Base-by-base conservation (phyloP, 2,888 invertebrate genomes). In the Ochropleura leucogaster region DNA sequence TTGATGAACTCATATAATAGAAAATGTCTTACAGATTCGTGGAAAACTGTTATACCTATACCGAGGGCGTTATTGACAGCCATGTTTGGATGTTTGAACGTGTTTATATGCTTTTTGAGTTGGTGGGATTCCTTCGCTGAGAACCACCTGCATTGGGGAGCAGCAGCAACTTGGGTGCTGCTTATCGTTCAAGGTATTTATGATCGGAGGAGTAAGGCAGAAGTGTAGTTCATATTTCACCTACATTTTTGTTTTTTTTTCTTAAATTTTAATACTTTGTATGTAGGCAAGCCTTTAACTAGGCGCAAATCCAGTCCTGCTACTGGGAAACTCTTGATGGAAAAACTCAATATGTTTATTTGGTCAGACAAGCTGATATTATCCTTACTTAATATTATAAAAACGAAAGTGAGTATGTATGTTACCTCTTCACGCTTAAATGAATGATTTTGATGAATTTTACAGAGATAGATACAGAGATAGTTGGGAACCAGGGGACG, bases 61-160 rank as follows among this genome's bases (percentile, higher is more conserved):
- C 0, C 3, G 96, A 97, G 97, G 18, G 96, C 98, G 62, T 97
- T 97, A 59, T 98, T 98, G 98, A 98, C 98, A 4, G 97, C 97
- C 0, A 97, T 98, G 82, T 98, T 98, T 90, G 97, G 98, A 89
- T 97, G 98, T 46, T 97, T 98, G 73, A 99, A 99, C 95, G 93
- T 98, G 77, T 97, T 97, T 4, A 97, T 99, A 72, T 98, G 98
- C 89, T 96, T 98, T 73, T 96, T 99, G 72, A 98, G 98, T 74
- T 98, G 98, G 97, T 99, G 99, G 98, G 97, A 98, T 67, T 98
- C 98, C 93, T 99, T 99, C 92, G 99, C 99, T 86, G 99, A 99
- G 95, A 98, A 98, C 94, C 98, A 99, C 94, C 97, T 99, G 76
- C 98, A 99, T 91, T 99, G 98, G 98, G 98, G 98, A 3, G 99